These are phyloP conservation scores for Mixornis gularis DNA, from an alignment of 2,113 vertebrate species.

Conservation along the genomic window DNA sequence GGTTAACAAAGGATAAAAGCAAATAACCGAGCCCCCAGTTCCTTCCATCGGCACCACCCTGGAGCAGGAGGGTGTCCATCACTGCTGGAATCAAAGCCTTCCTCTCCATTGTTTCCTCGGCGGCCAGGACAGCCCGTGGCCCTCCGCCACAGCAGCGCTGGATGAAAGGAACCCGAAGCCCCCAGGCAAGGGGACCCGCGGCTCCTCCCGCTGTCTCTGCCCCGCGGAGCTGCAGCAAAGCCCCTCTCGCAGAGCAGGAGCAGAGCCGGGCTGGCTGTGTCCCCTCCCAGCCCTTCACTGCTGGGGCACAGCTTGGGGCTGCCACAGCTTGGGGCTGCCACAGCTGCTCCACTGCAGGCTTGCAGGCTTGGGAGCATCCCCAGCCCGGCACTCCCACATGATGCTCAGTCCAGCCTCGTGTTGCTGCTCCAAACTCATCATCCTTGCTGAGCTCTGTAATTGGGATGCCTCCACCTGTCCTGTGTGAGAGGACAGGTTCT, in stretches of 20 bases:
- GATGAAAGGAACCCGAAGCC: neutral
- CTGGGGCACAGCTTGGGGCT: neutral
- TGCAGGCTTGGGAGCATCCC: neutral
- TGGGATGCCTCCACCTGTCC: no score
- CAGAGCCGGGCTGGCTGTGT: accelerated
- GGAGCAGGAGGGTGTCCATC: neutral
- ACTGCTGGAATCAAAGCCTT: slow-evolving; percentile 35
- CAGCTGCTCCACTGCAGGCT: neutral
- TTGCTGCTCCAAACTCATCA: neutral
- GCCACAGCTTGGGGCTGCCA: no score
- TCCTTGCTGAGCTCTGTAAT: neutral
- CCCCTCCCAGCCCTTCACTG: accelerated
- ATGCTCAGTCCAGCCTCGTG: accelerated
- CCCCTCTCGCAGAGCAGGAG: neutral
- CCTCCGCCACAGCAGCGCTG: neutral
- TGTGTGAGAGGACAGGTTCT: neutral
- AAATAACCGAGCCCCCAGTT: neutral
- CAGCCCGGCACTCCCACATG: accelerated
- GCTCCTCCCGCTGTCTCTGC: neutral
- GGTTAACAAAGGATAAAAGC: slow-evolving; percentile 49
- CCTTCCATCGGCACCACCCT: slow-evolving; percentile 43
- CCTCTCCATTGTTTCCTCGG: slow-evolving; percentile 4
- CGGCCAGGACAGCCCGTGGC: neutral
- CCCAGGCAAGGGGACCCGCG: accelerated
- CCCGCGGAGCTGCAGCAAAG: accelerated